These are phyloP conservation scores for Aquatica leii DNA, from an alignment of 2,888 invertebrate species.

Conservation along the genomic window DNA sequence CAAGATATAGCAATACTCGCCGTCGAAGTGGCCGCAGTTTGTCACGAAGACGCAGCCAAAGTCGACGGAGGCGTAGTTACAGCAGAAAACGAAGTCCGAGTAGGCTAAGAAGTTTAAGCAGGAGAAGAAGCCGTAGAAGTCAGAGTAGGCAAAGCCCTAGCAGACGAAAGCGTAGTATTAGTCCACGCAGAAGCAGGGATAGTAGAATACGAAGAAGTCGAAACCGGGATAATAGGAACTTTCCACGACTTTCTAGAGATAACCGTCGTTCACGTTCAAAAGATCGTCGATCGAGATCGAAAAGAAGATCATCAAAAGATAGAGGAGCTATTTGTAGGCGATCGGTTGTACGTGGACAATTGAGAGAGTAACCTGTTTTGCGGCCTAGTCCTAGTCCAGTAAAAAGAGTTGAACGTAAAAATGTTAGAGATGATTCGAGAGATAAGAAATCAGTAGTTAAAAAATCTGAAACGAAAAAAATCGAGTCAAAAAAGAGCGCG, in stretches of 20 bases:
- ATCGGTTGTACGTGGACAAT: constrained; percentile 55
- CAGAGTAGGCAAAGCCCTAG: constrained; percentile 54
- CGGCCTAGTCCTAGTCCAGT: constrained; percentile 57
- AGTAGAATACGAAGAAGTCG: constrained; percentile 54
- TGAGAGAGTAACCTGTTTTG: constrained; percentile 44
- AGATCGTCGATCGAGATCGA: constrained; percentile 58
- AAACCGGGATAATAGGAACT: constrained; percentile 55
- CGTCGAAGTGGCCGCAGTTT: constrained; percentile 53
- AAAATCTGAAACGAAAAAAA: constrained; percentile 46
- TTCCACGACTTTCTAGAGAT: constrained; percentile 52
- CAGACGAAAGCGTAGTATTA: constrained; percentile 58
- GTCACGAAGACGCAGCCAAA: constrained; percentile 54
- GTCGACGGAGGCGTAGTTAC: constrained; percentile 51
- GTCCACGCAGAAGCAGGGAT: constrained; percentile 53
- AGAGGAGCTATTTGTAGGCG: constrained; percentile 54
- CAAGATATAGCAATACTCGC: constrained; percentile 45
- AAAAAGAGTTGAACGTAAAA: constrained; percentile 46
- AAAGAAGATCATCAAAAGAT: constrained; percentile 51
- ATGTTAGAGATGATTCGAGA: constrained; percentile 49
- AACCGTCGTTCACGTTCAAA: constrained; percentile 53
- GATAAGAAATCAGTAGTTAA: constrained; percentile 53
- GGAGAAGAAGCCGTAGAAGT: constrained; percentile 52
- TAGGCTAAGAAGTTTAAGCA: constrained; percentile 51
- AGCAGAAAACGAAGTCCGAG: constrained; percentile 50
- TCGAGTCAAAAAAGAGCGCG: constrained; percentile 59